Percentiles rank a stretch among this genome's conserved stretches.
phyloP scores from a whole-genome alignment of 2,888 invertebrate species.

The Mesochorus sp. region DNA sequence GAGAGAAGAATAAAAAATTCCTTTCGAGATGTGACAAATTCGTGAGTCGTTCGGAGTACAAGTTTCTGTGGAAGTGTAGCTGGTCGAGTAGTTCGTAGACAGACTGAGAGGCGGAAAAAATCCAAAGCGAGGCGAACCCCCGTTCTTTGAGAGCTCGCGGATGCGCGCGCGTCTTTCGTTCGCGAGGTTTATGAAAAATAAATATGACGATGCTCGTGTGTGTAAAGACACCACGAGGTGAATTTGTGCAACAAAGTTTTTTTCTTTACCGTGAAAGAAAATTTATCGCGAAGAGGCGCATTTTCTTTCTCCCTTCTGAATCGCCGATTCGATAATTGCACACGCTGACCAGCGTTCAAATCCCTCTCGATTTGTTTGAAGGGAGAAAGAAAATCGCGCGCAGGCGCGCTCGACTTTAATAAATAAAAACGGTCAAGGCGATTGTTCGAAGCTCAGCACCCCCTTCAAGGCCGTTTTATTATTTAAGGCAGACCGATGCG shows the following conservation, averaged over 20 bases:
- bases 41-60: background rate
- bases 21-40: no score
- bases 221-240: background rate
- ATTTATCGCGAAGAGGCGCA: no score
- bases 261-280: no score
- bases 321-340: conserved; percentile 32
- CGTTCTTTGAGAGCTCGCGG: background rate
- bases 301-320: conserved; percentile 2
- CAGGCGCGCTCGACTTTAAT: no score
- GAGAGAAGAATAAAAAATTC: no score
- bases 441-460: no score
- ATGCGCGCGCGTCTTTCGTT: conserved; percentile 31
- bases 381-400: background rate
- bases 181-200: conserved; percentile 25
- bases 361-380: background rate
- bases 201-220: background rate
- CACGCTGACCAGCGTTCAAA: background rate
- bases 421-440: no score
- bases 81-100: background rate
- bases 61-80: background rate
- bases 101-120: conserved; percentile 41
- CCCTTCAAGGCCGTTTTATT: no score
- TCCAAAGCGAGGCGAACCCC: conserved; percentile 36
- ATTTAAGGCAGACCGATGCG: no score
- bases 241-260: background rate